These are phyloP conservation scores for Orthonychiurus folsomi DNA, from an alignment of 2,888 invertebrate genomes.

Conservation along the genomic window DNA sequence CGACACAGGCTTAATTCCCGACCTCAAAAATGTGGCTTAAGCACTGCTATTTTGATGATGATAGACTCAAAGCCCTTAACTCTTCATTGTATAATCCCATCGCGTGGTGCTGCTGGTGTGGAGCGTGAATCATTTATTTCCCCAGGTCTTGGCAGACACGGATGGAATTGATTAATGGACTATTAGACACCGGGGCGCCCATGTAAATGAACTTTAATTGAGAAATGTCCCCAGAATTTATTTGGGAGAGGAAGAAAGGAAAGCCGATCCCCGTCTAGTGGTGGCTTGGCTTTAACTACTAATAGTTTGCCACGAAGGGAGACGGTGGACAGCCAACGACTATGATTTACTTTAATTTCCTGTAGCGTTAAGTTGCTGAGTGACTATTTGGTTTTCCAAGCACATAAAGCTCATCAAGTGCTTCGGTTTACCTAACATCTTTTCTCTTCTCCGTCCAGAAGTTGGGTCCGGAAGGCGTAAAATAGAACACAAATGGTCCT, in stretches of 20 bases:
- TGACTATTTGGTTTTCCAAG: background rate
- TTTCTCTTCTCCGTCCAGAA: slow-evolving; percentile 7
- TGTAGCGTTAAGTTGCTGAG: background rate
- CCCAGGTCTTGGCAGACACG: background rate
- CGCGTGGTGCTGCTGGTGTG: background rate
- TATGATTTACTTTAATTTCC: background rate
- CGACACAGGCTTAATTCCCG: too few species aligned
- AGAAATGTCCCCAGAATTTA: background rate
- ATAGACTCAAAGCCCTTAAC: too few species aligned
- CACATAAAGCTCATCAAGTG: slow-evolving; percentile 11
- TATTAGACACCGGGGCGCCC: background rate
- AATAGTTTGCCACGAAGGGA: background rate
- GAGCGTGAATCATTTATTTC: background rate
- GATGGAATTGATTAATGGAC: background rate
- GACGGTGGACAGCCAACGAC: too few species aligned
- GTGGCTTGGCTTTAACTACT: background rate
- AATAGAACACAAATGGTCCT: slow-evolving; percentile 14
- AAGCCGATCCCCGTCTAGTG: background rate
- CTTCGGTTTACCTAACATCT: background rate
- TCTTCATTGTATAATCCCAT: background rate
- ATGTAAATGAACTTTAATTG: slow-evolving; percentile 1
- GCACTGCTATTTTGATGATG: too few species aligned
- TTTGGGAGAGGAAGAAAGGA: background rate
- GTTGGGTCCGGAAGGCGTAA: slow-evolving; percentile 15
- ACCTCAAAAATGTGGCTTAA: too few species aligned